Base-by-base conservation (phyloP, 2,888 invertebrate species). In the Eudasyphora cyanicolor region DNA sequence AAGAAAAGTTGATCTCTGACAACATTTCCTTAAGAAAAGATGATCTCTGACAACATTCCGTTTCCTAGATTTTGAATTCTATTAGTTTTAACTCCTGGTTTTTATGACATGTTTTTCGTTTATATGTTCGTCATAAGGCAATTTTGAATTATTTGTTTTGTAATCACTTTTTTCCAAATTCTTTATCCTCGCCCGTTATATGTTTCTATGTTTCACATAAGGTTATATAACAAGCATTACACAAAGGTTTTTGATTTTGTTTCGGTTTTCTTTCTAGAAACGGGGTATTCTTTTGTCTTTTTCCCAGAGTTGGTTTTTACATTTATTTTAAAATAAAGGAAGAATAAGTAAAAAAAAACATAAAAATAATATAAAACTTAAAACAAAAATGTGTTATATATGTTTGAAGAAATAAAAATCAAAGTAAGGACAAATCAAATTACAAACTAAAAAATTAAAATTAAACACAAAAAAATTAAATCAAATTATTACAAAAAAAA, bases 381-480 rank as follows among this genome's bases (percentile, higher is more conserved):
- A 57, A 57, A 67, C 38, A 38, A 67, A 67, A 67, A 67, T 35
- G 3, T 45, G 57, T 57, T 57, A 57, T 57, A 57, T 24, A 57
- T 35, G 14, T 19, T 57, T 21, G 14, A 57, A 57, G 10, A 42
- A 21, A 60, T 14, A 60, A 60, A 60, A 60, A 54, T 21, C 10
- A n/a, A n/a, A 54, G 12, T 35, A 38, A 64, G 17, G 35, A 64
- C 38, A 64, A 67, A 67, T 38, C 24, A 67, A 38, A 67, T 67
- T 67, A 67, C 67, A 67, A 67, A 67, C 42, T 67, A 67, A 67
- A 67, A 67, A 64, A 35, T 38, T 35, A 35, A 62, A 62, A 62
- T 62, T 62, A 67, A 42, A 60, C 4, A 7, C 29, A 60, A n/a
- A 60, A 29, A 60, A 60, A 60, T 54, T 21, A 60, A 67, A 42